phyloP scores from a whole-genome alignment of 2,113 vertebrate genomes.

The Corapipo altera region DNA sequence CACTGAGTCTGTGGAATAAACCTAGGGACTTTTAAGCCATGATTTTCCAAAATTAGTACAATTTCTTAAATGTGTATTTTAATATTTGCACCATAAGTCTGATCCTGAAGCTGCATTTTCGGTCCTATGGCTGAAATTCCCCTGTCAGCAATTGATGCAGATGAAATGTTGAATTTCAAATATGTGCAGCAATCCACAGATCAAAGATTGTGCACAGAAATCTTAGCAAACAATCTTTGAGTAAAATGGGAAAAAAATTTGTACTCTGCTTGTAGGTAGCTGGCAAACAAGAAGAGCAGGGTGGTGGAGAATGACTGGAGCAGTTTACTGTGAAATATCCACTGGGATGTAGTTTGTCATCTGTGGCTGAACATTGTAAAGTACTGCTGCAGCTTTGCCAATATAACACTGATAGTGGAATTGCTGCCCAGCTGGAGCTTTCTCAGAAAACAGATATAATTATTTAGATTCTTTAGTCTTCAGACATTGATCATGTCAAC shows the following conservation, averaged over 20 bases:
- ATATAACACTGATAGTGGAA: not conserved
- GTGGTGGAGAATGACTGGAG: not conserved
- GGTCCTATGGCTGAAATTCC: not conserved
- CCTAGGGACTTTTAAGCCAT: not conserved
- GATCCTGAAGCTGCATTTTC: not conserved
- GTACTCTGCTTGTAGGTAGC: not conserved
- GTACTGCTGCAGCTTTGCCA: not conserved
- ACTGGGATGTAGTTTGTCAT: not conserved
- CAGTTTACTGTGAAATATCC: conserved; percentile 9
- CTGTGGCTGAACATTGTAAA: not conserved
- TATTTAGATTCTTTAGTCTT: not conserved
- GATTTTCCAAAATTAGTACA: not conserved
- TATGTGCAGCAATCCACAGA: not conserved
- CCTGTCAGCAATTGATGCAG: not conserved
- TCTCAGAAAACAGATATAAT: not conserved
- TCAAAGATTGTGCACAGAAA: not conserved
- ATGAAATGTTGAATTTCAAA: conserved; percentile 8
- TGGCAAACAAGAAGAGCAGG: not conserved
- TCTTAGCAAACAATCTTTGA: not conserved
- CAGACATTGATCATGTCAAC: not conserved
- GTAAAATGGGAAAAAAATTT: not conserved
- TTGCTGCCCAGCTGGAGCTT: not conserved
- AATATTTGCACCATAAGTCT: not conserved
- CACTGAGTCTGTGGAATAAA: not conserved
- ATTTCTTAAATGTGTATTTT: not conserved